Evolutionary conservation across 2,113 vertebrate species (phyloP), one percentile per base, ranked within the genome.

Genomic region (Capreolus pygargus): DNA sequence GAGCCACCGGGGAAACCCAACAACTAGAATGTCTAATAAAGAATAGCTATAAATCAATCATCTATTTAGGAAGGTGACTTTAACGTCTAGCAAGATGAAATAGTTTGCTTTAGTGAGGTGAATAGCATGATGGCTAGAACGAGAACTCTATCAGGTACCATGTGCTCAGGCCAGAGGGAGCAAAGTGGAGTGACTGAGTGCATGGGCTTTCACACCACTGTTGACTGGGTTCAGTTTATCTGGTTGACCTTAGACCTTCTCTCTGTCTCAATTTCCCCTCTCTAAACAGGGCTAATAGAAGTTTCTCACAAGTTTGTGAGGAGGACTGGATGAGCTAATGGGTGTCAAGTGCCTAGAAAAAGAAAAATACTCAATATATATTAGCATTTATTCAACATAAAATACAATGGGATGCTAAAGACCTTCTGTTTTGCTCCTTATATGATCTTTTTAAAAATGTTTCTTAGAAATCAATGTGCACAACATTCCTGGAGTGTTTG

Each of bases 391-490:
- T 87, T 91, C 94, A 58, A 70, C 43, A 94, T 76, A 95, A 87
- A 86, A 92, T 70, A 84, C 55, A 82, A 57, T 28, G 30, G 25
- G 33, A 47, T 79, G 52, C 45, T 79, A 86, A 89, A 88, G 30
- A 58, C 52, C 64, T 93, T 88, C 79, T 81, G 6, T 8, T 96
- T 97, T 94, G 47, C 57, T 79, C 52, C 83, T 90, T 96, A 86
- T 2, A 70, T 52, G 74, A 97, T 94, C 67, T 91, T 93, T 28
- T 86, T 43, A 93, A 95, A 89, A 91, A 79, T 61, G 39, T 54
- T 94, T 95, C 88, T 91, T 50, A 79, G 85, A 91, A 93, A 88
- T 50, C 90, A 67, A 95, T 97, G 85, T 94, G 83, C 6, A 83
- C 85, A 96, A 57, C 82, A 97, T 94, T 94, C 86, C 60, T 93